These are phyloP conservation scores for Galerucella nymphaeae DNA, from an alignment of 2,888 invertebrate genomes.

Conservation along the genomic window DNA sequence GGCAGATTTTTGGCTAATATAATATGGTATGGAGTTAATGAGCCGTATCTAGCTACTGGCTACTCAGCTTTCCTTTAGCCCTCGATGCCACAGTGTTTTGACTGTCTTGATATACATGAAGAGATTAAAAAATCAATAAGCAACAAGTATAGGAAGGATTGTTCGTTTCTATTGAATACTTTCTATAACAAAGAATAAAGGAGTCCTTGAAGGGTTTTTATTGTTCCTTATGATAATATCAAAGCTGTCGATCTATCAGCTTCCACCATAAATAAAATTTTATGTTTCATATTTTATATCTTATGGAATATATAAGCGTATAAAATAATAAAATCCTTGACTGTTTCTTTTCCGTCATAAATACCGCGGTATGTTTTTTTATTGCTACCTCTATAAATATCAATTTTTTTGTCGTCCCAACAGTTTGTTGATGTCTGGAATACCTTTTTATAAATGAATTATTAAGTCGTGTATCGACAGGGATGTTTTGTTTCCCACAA, in stretches of 20 bases:
- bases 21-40: too few species aligned
- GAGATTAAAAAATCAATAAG: neutral
- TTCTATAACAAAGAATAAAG: conserved; percentile 7
- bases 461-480: conserved; percentile 23
- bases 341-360: conserved; percentile 40
- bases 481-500: conserved; percentile 25
- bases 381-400: conserved; percentile 38
- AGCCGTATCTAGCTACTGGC: too few species aligned
- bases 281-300: conserved; percentile 41
- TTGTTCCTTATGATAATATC: conserved; percentile 32
- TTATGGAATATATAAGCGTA: conserved; percentile 39
- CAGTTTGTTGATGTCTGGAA: conserved; percentile 22
- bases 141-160: neutral
- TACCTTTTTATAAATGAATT: conserved; percentile 28
- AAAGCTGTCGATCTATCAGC: conserved; percentile 30
- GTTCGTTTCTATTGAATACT: neutral
- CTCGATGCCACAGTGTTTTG: too few species aligned
- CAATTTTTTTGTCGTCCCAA: conserved; percentile 29
- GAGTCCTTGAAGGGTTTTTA: conserved; percentile 19
- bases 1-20: too few species aligned
- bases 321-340: conserved; percentile 44
- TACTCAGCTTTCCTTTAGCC: too few species aligned
- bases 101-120: too few species aligned
- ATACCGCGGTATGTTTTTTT: conserved; percentile 38
- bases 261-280: conserved; percentile 37